A percentile compares a stretch with the other conserved stretches of the same genome.
phyloP scores from a whole-genome alignment of 2,797 vertebrate genomes.

The Diglossa cyanea region DNA sequence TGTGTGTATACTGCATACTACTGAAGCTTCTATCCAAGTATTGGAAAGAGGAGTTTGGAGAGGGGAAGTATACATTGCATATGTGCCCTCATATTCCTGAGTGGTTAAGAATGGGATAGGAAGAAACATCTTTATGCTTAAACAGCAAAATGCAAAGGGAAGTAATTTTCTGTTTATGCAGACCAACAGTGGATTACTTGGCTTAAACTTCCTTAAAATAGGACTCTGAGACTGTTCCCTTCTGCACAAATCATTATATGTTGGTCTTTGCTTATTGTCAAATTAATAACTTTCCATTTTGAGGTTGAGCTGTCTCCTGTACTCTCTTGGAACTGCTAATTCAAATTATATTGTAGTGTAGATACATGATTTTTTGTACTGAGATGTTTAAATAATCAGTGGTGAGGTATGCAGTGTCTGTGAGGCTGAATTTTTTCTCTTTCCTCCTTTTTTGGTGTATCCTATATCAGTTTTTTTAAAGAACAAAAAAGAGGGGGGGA shows the following conservation, averaged over 20 bases:
- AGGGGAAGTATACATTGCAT: not conserved
- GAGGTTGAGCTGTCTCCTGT: not conserved
- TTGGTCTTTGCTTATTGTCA: not conserved
- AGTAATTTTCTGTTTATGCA: conserved; percentile 28
- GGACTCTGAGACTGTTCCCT: not conserved
- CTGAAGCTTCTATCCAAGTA: not conserved
- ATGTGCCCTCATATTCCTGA: not conserved
- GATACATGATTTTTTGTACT: not conserved
- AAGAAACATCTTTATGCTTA: conserved; percentile 24
- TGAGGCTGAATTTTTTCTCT: not conserved
- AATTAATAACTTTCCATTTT: not conserved
- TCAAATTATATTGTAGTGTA: not conserved
- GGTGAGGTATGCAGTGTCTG: not conserved
- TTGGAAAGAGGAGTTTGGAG: not conserved
- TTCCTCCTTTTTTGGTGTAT: not conserved
- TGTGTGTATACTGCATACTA: not conserved
- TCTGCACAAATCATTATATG: not conserved
- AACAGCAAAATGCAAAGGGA: conserved; percentile 23
- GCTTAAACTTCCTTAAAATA: conserved; percentile 13
- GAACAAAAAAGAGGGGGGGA: not conserved
- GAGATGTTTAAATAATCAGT: not conserved
- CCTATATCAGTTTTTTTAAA: not conserved
- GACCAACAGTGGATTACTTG: not conserved
- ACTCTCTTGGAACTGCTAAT: not conserved
- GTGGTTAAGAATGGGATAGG: not conserved